Evolutionary conservation across 1,140 invertebrate species (phyloP).

Genomic region (Saccostrea glomerata): DNA sequence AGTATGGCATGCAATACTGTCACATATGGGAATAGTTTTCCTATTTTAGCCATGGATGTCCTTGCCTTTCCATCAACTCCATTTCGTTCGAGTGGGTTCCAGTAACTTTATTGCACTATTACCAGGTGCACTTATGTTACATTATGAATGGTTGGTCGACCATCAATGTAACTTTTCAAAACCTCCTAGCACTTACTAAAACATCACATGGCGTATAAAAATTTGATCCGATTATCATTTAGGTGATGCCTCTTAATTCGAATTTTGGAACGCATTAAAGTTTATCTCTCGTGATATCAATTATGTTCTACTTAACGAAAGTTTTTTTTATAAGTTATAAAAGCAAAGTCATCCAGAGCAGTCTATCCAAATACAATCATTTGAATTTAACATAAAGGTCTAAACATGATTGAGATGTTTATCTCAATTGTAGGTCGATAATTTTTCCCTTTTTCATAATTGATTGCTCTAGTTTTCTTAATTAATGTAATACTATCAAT

Average conservation of each 20-base stretch:
- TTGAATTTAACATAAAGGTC: background rate
- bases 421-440: background rate
- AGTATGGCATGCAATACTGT: background rate
- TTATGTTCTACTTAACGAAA: background rate
- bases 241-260: background rate
- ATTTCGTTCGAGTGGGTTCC: background rate
- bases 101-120: conserved; percentile 25
- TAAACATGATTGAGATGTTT: background rate
- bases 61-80: background rate
- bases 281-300: background rate
- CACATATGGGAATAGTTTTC: background rate
- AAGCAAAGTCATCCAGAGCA: background rate
- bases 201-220: background rate
- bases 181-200: background rate
- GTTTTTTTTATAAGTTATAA: background rate
- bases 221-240: background rate
- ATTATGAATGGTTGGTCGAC: conserved; percentile 3
- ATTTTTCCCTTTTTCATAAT: background rate
- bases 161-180: background rate
- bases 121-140: background rate
- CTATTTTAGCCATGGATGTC: background rate
- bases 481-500: conserved; percentile 11
- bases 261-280: background rate
- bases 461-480: conserved; percentile 14
- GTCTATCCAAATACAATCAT: background rate